Percentiles rank a stretch among this genome's conserved stretches.
These are phyloP conservation scores for Eupithecia inturbata DNA, from an alignment of 2,888 invertebrate genomes.

Conservation along the genomic window DNA sequence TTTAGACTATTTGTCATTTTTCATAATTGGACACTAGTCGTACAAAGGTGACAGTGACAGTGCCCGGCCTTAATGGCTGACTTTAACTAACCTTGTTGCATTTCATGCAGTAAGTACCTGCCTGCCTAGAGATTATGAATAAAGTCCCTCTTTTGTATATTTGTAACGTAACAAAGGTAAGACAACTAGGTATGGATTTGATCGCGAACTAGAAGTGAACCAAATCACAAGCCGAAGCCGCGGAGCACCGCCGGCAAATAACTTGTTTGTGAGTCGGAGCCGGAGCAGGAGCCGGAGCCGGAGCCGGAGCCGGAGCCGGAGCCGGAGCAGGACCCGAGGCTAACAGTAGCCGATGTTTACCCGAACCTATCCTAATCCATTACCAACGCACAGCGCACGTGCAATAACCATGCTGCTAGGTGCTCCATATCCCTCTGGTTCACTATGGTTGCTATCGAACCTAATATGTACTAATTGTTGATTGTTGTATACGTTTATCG, in stretches of 20 bases:
- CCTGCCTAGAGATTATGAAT: background rate
- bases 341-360: slow-evolving; percentile 31
- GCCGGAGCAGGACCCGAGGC: no score
- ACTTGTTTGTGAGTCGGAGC: slow-evolving; percentile 28
- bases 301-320: background rate
- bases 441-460: background rate
- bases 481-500: no score
- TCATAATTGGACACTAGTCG: no score
- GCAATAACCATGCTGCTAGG: background rate
- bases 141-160: background rate
- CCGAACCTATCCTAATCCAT: slow-evolving; percentile 32
- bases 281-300: no score
- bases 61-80: background rate
- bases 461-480: no score
- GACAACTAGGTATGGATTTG: background rate
- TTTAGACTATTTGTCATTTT: no score
- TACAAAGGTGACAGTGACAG: background rate
- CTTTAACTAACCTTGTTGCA: background rate
- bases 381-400: slow-evolving; percentile 8
- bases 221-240: background rate
- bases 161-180: background rate
- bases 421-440: background rate
- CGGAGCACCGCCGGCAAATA: background rate
- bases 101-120: background rate
- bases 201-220: background rate